Base-by-base conservation (phyloP, 1,140 invertebrate species). In the Aphelenchoides fujianensis region DNA sequence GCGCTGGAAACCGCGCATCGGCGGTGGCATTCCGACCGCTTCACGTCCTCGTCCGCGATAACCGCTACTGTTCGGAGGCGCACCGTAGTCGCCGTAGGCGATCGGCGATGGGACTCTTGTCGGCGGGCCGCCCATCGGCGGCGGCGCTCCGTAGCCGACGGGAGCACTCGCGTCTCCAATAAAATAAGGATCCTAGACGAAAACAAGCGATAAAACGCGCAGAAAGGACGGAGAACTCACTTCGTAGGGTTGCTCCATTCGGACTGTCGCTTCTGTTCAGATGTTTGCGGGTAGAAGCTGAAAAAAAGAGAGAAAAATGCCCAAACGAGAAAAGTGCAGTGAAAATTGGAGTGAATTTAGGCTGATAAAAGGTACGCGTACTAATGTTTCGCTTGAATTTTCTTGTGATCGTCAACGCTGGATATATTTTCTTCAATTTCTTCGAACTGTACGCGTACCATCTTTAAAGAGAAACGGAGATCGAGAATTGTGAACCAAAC, bases 61-160 rank as follows among this genome's bases (percentile, higher is more conserved):
- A 19, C 61, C 61, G 12, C 61, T 36, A 36, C 30, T 32, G 27
- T 30, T 30, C 9, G 61, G 61, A 3, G 32, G 30, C 9, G 9
- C 12, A 2, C 61, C 61, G 30, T 63, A 63, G 30, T 32, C 61
- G 3, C 61, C 61, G 61, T 63, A 63, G n/a, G n/a, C n/a, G n/a
- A n/a, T n/a, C n/a, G n/a, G n/a, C n/a, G n/a, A n/a, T n/a, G n/a
- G n/a, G n/a, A n/a, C n/a, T n/a, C n/a, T n/a, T n/a, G n/a, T n/a
- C n/a, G n/a, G n/a, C n/a, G n/a, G n/a, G 12, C 19, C 19, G 23
- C 61, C 61, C 61, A 63, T 63, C 52, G 12, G 41, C 12, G 12
- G 12, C 23, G 41, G 12, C 12, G 23, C 41, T 16, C 41, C 41
- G 41, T 48, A 48, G 23, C 41, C 41, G n/a, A n/a, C n/a, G 12